Evolutionary conservation across 1,140 invertebrate genomes (phyloP), one percentile per base, ranked within the genome.

Genomic region (Sesamia nonagrioides): DNA sequence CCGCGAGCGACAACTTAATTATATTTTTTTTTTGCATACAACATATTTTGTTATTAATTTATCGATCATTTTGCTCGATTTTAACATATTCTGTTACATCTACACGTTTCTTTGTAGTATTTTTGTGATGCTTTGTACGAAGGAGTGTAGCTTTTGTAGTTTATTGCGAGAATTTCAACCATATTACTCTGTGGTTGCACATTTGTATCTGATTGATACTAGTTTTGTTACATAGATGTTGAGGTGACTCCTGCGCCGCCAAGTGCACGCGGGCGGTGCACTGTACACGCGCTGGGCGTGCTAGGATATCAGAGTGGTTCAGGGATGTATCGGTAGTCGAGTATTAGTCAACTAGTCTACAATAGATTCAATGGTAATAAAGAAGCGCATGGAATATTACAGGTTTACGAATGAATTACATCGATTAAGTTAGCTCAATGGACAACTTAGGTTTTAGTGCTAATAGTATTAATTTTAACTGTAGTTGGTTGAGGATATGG

Each of bases 31-130:
- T 88, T 88, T 88, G 84, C 87, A 89, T 89, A 88, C 89, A 88
- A 92, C 86, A 89, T 92, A 90, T 91, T 93, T 92, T 92, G 90
- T 92, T 92, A 91, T 88, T 84, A 83, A 84, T 91, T 88, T 89
- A 88, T 91, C 82, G 77, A 83, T 82, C 73, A 83, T 86, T 88
- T 89, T 87, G 87, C 83, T 86, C 81, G 78, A 84, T 88, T 85
- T 87, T 87, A 87, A 87, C 82, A 81, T 73, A 78, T 77, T 87
- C 82, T 82, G 81, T 85, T 86, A 73, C 73, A 77, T 86, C 82
- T 86, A 86, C 84, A 86, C 81, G 76, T 79, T 86, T 88, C 81
- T 89, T 87, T 86, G 77, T 86, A 83, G 82, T 89, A 88, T 88
- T 89, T 89, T 91, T 91, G 87, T 92, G 87, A 90, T 86, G 88